Percentiles rank a stretch among this genome's conserved stretches.
Evolutionary conservation across 2,888 invertebrate genomes (phyloP).

Genomic region (Dicroscelio sp.): DNA sequence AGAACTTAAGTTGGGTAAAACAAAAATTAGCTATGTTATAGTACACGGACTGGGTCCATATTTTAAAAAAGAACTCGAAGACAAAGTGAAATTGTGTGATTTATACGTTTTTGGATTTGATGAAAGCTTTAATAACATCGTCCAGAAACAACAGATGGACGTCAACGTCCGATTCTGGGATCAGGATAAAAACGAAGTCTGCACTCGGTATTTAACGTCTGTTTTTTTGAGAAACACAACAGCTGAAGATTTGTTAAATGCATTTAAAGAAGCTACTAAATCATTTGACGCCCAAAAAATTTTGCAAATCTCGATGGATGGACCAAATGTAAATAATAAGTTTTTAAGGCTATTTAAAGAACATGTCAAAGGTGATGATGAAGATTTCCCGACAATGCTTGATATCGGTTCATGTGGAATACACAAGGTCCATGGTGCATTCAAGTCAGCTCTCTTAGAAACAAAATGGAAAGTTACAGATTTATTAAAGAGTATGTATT

Average conservation of each 20-base stretch:
- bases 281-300: background rate
- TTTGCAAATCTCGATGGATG: conserved; percentile 53
- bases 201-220: background rate
- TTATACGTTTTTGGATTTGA: conserved; percentile 80
- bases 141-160: conserved; percentile 85
- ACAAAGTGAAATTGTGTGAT: conserved; percentile 55
- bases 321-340: conserved; percentile 25
- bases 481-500: conserved; percentile 1
- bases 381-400: background rate
- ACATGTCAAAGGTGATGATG: background rate
- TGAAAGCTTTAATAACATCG: conserved; percentile 80
- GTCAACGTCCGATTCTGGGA: conserved; percentile 84
- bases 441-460: conserved; percentile 25
- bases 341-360: conserved; percentile 10
- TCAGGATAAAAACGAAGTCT: conserved; percentile 76
- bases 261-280: background rate
- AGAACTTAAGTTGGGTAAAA: conserved; percentile 75
- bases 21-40: conserved; percentile 78
- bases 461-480: conserved; percentile 34
- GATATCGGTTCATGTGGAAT: conserved; percentile 25
- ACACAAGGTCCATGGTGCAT: conserved; percentile 7
- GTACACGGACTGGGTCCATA: conserved; percentile 78
- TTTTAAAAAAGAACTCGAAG: conserved; percentile 70
- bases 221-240: conserved; percentile 20
- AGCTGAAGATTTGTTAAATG: background rate